phyloP scores from a whole-genome alignment of 2,797 vertebrate genomes.

The Arremon aurantiirostris region DNA sequence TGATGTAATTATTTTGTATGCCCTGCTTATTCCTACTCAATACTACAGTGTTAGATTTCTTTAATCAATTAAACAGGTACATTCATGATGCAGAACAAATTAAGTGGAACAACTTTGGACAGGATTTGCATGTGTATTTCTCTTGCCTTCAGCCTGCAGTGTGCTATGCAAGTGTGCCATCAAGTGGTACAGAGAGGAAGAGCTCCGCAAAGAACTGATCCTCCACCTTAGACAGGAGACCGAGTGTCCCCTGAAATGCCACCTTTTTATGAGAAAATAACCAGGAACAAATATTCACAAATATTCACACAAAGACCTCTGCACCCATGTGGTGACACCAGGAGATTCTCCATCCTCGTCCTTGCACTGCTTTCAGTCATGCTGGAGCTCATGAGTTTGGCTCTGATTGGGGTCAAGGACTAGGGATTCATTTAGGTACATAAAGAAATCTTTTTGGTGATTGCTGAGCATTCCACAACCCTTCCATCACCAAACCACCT shows the following conservation, averaged over 20 bases:
- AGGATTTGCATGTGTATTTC: not conserved
- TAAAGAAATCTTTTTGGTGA: not conserved
- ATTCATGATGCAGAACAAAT: conserved; percentile 29
- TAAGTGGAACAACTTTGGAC: conserved; percentile 2
- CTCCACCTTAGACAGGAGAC: not conserved
- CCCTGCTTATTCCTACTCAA: not conserved
- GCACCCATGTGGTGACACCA: rapidly evolving
- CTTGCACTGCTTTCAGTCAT: not conserved
- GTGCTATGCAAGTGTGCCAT: conserved; percentile 56
- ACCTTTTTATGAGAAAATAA: not conserved
- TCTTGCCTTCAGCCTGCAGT: not conserved
- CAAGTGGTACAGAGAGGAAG: conserved; percentile 35
- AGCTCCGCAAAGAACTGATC: not conserved
- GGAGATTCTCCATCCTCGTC: not conserved
- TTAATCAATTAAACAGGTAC: conserved; percentile 45
- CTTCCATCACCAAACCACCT: not conserved
- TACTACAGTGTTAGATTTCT: not conserved
- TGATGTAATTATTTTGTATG: conserved; percentile 21
- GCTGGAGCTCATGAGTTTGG: not conserved
- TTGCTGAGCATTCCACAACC: not conserved
- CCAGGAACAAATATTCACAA: not conserved
- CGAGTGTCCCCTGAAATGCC: not conserved
- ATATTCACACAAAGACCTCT: too few relatives aligned
- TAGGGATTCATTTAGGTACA: not conserved
- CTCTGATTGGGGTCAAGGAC: not conserved